Evolutionary conservation across 2,113 vertebrate genomes (phyloP).

Genomic region (Herpetotheres cachinnans): DNA sequence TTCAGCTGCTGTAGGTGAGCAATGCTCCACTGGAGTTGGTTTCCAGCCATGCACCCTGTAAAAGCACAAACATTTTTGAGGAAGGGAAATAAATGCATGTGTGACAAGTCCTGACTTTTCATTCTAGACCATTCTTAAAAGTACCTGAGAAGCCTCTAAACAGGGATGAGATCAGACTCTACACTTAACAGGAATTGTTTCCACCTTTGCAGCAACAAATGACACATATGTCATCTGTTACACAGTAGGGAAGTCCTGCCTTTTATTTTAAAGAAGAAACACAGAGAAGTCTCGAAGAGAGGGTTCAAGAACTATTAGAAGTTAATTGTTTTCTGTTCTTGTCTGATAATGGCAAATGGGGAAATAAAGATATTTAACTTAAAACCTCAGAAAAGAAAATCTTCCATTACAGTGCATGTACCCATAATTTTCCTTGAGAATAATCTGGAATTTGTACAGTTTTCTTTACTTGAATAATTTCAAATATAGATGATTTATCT

Average conservation of each 20-base stretch:
- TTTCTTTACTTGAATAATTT: neutral
- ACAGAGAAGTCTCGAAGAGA: neutral
- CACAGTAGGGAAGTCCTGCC: neutral
- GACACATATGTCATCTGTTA: neutral
- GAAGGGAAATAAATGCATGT: neutral
- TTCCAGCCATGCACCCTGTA: neutral
- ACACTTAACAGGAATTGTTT: neutral
- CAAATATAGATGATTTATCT: neutral
- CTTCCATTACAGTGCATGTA: neutral
- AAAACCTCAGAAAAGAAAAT: neutral
- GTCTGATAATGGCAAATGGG: neutral
- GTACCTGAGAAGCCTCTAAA: neutral
- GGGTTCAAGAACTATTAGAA: neutral
- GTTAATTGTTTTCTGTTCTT: conserved; percentile 10
- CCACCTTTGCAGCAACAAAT: neutral
- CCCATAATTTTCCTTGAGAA: neutral
- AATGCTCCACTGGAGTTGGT: neutral
- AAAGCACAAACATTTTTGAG: rapidly evolving
- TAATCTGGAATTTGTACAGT: neutral
- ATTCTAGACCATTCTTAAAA: too few species aligned
- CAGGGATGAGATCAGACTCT: neutral
- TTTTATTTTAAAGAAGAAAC: neutral
- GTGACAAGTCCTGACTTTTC: neutral
- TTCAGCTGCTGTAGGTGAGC: neutral
- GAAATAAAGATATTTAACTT: neutral